Conservation (phyloP, 2,113 vertebrate species). For the Varanus salvator region DNA sequence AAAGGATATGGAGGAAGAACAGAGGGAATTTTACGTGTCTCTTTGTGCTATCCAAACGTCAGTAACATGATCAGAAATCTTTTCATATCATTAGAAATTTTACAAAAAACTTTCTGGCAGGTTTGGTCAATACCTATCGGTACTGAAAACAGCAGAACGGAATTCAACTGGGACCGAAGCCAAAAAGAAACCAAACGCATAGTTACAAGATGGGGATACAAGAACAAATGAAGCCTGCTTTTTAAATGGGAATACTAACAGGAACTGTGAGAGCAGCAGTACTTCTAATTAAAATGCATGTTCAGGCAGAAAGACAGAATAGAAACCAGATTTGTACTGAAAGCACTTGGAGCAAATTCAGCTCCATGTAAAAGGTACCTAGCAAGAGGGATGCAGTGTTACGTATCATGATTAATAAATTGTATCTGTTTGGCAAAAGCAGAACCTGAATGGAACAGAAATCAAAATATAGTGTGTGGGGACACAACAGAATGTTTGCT, state of each 20-base stretch:
- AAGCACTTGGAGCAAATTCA: not conserved
- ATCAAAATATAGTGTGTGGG: not conserved
- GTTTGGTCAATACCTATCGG: too few species aligned
- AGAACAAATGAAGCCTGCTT: not conserved
- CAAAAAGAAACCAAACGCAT: too few species aligned
- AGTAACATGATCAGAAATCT: not conserved
- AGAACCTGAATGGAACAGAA: not conserved
- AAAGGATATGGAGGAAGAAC: not conserved
- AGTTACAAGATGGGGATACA: too few species aligned
- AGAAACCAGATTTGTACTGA: not conserved
- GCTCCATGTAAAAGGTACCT: not conserved
- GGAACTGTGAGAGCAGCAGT: not conserved
- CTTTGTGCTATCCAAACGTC: not conserved
- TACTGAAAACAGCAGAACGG: too few species aligned
- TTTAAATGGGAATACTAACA: not conserved
- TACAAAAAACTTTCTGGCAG: not conserved
- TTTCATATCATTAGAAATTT: not conserved
- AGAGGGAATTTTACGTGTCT: not conserved
- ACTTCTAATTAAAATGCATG: constrained; percentile 30
- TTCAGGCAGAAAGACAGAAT: not conserved
- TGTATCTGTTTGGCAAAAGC: not conserved
- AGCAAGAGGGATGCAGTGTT: not conserved
- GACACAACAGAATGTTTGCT: not conserved
- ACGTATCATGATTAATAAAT: not conserved
- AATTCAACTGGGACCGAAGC: too few species aligned